Base-by-base conservation (phyloP, 2,797 vertebrate genomes). In the Mallotus villosus region DNA sequence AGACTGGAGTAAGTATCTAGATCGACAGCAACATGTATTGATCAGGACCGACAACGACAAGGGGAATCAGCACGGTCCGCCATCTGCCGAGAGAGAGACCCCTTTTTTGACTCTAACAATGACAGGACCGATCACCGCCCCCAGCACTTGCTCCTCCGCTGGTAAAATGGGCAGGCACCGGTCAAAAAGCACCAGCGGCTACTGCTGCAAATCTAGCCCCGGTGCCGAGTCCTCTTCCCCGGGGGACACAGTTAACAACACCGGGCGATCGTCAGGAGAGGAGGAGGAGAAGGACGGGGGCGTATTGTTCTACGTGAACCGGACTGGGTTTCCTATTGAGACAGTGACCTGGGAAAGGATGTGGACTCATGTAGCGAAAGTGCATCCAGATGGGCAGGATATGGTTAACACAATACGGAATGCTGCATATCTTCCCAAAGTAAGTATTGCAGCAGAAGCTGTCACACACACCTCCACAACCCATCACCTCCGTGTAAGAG, bases 271-370 rank as follows among this genome's bases (percentile, higher is more conserved):
- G 1, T 87, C 90, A 0, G 91, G 84, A 0, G 92, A 93, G 8
- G 96, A 97, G 59, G 96, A 97, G 75, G 95, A 97, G 87, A 96
- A 95, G 90, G 96, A 97, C 65, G 96, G 95, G 32, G 95, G 96
- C 22, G 91, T 93, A 58, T 93, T 94, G 1, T 98, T 98, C 84
- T 94, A 96, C 25, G 96, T 98, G 21, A 98, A 98, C 88, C 94
- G 96, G 82, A 92, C 93, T 25, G 97, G 97, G 22, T 98, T 98
- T 75, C 97, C 97, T 72, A 96, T 98, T 49, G 96, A 98, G 78
- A 83, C 91, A 59, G 82, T 90, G 72, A 98, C 97, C 77, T 99
- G 97, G 97, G 97, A 97, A 75, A 88, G 95, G 71, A 98, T 98
- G 97, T 98, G 97, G 97, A 82, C 90, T 24, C 96, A 98, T 27